Evolutionary conservation across 1,140 invertebrate species (phyloP), one percentile per base, ranked within the genome.

Genomic region (Anastrepha obliqua): DNA sequence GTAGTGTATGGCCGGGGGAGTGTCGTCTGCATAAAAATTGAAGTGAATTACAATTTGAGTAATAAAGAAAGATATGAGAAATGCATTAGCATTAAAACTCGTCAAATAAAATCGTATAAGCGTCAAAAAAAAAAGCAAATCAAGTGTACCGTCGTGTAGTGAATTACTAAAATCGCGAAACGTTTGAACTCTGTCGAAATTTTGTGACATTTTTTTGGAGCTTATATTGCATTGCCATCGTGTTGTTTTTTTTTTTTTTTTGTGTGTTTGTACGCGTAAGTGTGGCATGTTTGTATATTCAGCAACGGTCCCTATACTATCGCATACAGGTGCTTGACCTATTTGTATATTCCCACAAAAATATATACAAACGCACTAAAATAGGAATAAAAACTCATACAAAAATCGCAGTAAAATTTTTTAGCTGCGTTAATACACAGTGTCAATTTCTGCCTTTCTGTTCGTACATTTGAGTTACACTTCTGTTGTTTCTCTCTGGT

Each of bases 311-410:
- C 74, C 17, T 81, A 81, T 55, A 47, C 74, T 81, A 7, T 47
- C 47, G 74, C 74, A 81, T 81, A 81, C 74, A 81, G 74, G 74
- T 81, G 74, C 74, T 81, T 81, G 74, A 55, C 74, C 74, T 55
- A 81, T 55, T 81, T 81, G 47, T 81, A 55, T 55, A 81, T 55
- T 42, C n/a, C 7, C 74, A 67, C 29, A 81, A 9, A 47, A 55
- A 81, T 55, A 9, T 81, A 81, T 15, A 29, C 29, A 81, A 20
- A 81, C 47, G 44, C 44, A 78, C 39, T 78, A 51, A 47, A 74
- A n/a, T 6, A 44, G 44, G 6, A 47, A 47, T n/a, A 20, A 44
- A 70, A 70, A 44, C n/a, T 62, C 60, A 62, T 1, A 78, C 42
- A 3, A 78, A 78, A 78, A 51, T 51, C 17, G 70, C n/a, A 78